These are phyloP conservation scores for Chaetoderma sp. DNA, from an alignment of 2,888 invertebrate genomes.

Conservation along the genomic window DNA sequence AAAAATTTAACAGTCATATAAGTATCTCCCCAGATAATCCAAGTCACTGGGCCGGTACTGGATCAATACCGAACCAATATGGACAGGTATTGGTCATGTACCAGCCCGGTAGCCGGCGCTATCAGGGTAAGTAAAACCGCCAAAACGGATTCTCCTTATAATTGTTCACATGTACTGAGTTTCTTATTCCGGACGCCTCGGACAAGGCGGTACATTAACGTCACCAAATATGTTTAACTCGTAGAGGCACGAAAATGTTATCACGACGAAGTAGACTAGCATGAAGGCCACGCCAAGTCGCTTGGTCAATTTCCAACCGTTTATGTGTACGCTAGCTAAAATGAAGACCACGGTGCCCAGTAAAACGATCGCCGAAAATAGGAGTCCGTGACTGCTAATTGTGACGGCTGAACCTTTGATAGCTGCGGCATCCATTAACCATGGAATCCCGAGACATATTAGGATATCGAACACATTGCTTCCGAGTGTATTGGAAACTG, in stretches of 20 bases:
- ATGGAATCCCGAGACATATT: constrained; percentile 65
- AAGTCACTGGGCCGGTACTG: no score
- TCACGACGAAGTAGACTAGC: constrained; percentile 78
- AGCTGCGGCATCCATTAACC: constrained; percentile 56
- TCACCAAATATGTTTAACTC: constrained; percentile 91
- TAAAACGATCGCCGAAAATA: constrained; percentile 84
- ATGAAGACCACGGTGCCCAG: constrained; percentile 80
- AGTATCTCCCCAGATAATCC: no score
- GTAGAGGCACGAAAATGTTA: constrained; percentile 81
- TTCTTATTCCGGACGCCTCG: no score
- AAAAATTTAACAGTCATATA: no score
- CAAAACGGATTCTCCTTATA: no score
- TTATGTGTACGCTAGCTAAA: constrained; percentile 78
- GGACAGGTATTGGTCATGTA: no score
- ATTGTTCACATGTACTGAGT: no score
- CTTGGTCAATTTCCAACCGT: constrained; percentile 76
- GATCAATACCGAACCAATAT: no score
- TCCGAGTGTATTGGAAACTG: constrained; percentile 66
- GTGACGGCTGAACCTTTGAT: constrained; percentile 76
- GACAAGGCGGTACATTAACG: constrained; percentile 87
- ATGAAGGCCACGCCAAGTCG: constrained; percentile 78
- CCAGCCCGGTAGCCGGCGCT: no score
- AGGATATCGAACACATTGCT: constrained; percentile 67
- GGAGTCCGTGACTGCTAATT: constrained; percentile 84
- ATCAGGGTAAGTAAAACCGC: no score